Evolutionary conservation across 2,113 vertebrate species (phyloP).

Genomic region (Ictidomys tridecemlineatus): DNA sequence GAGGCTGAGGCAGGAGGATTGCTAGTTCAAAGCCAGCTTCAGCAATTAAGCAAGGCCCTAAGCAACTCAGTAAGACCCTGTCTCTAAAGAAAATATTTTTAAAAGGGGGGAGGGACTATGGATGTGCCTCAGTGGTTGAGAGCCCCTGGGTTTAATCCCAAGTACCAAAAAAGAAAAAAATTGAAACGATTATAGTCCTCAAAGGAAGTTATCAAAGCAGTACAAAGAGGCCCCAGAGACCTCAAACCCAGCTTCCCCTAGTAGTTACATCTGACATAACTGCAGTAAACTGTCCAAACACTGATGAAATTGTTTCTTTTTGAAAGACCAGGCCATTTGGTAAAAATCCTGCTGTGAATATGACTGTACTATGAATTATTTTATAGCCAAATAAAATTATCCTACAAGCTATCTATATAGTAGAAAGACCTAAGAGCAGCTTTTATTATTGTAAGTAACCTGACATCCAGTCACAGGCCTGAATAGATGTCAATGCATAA

Average conservation of each 20-base stretch:
- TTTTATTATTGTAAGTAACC: slow-evolving; percentile 35
- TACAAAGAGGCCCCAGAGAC: neutral
- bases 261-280: neutral
- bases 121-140: too few species aligned
- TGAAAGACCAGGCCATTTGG: slow-evolving; percentile 47
- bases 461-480: slow-evolving; percentile 47
- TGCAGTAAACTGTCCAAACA: neutral
- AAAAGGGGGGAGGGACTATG: too few species aligned
- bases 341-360: neutral
- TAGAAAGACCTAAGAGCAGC: neutral
- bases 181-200: too few species aligned
- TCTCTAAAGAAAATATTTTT: too few species aligned
- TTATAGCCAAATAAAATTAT: neutral
- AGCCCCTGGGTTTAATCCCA: too few species aligned
- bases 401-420: neutral
- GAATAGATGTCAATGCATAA: slow-evolving; percentile 5
- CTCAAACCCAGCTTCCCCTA: neutral
- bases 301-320: slow-evolving; percentile 42
- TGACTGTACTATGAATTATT: neutral
- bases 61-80: too few species aligned
- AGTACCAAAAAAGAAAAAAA: too few species aligned
- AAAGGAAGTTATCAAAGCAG: neutral
- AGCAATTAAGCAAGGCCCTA: too few species aligned
- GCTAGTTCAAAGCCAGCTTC: too few species aligned
- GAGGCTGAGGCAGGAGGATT: too few species aligned